Evolutionary conservation across 2,888 invertebrate genomes (phyloP), one percentile per base, ranked within the genome.

Genomic region (Thera britannica): DNA sequence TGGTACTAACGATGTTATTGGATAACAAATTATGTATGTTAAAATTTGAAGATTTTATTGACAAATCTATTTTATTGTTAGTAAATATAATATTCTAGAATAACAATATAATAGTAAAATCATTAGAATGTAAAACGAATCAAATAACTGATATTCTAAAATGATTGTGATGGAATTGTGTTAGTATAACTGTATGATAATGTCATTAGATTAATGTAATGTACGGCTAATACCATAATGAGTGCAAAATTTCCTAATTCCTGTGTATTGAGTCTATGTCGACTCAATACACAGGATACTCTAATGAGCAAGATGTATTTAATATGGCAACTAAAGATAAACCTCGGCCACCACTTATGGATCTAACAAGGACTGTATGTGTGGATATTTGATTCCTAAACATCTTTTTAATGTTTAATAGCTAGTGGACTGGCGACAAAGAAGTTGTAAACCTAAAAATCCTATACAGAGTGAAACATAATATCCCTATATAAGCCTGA

Each of bases 111-210:
- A 62, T 68, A 62, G 46, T 58, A 63, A 67, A 68, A 64, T 70
- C 72, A 66, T 66, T 73, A 68, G 68, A 44, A 56, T 68, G 65
- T 72, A 84, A 85, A 90, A 87, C 89, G 91, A 93, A 91, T 87
- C 85, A 89, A 86, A 86, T 83, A 93, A 93, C 93, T 89, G 90
- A 93, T 93, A 93, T 93, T 93, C 93, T 93, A 93, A 93, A 93
- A 81, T 85, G 83, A 93, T 90, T 93, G 93, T 93, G 93, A 93
- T 93, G 92, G 90, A 90, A 91, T 90, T 92, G 90, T 88, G 89
- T 92, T 92, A 92, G 90, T 84, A 82, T 82, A 85, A 90, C 83
- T 80, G 73, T 83, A 79, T 85, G 85, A 82, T 62, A 59, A 79
- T 83, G 76, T 77, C 9, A 73, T 75, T 67, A 84, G 44, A 72